Conservation (phyloP, 2,113 vertebrate species). For the Prietella phreatophila region DNA sequence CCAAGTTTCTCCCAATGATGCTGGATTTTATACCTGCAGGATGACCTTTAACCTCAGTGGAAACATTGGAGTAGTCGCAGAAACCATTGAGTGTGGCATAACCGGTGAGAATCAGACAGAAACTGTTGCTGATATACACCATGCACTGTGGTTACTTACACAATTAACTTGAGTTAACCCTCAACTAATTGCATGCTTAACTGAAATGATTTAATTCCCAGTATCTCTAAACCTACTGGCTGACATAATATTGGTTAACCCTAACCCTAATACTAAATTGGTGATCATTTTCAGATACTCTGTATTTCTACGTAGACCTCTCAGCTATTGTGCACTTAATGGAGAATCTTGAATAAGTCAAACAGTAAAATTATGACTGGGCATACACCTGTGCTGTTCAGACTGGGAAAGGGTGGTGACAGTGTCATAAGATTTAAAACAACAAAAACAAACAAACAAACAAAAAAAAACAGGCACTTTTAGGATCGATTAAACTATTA, state of each 20-base stretch:
- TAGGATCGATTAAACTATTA: not conserved
- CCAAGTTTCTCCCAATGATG: conserved; percentile 53
- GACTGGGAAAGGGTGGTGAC: not conserved
- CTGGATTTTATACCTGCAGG: conserved; percentile 77
- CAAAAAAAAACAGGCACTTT: not conserved
- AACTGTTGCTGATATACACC: not conserved
- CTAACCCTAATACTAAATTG: not conserved
- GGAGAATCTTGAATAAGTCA: too few species aligned
- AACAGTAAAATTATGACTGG: not conserved
- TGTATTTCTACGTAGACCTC: too few species aligned
- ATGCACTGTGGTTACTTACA: not conserved
- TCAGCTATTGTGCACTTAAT: too few species aligned
- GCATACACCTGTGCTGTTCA: not conserved
- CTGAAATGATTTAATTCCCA: not conserved
- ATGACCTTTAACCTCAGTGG: conserved; percentile 70
- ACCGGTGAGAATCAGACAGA: conserved; percentile 64
- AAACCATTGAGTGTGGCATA: conserved; percentile 69
- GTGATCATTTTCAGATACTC: too few species aligned
- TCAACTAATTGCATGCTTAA: not conserved
- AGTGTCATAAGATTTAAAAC: too few species aligned
- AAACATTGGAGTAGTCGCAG: conserved; percentile 66
- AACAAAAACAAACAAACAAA: too few species aligned
- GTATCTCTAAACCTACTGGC: not conserved
- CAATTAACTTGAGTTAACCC: not conserved
- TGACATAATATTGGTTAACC: not conserved